These are phyloP conservation scores for Pseudolaguvia tuberculata DNA, from an alignment of 2,113 vertebrate genomes.

Conservation along the genomic window DNA sequence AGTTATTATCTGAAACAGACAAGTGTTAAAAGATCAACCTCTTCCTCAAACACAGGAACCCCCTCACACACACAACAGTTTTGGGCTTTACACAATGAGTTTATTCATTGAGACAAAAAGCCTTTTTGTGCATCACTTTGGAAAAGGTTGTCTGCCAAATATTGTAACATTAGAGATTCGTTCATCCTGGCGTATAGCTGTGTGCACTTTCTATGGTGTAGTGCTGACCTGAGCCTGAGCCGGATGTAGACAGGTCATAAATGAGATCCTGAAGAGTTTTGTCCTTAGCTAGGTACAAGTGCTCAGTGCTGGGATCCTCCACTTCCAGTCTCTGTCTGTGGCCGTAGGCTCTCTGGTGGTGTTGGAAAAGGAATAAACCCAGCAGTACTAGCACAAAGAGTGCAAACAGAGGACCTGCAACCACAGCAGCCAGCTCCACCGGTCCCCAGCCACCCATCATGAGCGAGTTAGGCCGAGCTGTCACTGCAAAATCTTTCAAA, in stretches of 20 bases:
- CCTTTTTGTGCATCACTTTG: too few relatives aligned
- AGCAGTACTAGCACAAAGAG: constrained; percentile 82
- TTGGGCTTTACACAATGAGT: too few relatives aligned
- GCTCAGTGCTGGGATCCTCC: constrained; percentile 89
- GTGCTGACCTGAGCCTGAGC: constrained; percentile 87
- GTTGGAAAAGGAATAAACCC: constrained; percentile 80
- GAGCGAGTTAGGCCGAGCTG: constrained; percentile 42
- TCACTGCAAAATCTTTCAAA: constrained; percentile 39
- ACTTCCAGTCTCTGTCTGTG: constrained; percentile 87
- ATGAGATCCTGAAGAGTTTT: constrained; percentile 94
- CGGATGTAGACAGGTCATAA: constrained; percentile 91
- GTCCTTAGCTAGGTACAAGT: constrained; percentile 90
- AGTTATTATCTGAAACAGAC: too few relatives aligned
- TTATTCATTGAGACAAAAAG: too few relatives aligned
- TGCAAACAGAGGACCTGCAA: constrained; percentile 83
- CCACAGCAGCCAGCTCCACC: constrained; percentile 85
- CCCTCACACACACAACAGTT: too few relatives aligned
- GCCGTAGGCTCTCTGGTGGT: constrained; percentile 85
- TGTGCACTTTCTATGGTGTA: neutral
- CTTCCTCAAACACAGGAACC: too few relatives aligned
- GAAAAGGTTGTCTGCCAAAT: too few relatives aligned
- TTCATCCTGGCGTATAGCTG: neutral
- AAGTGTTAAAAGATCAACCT: too few relatives aligned
- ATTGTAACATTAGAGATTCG: neutral
- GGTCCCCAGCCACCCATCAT: constrained; percentile 75